Conservation (phyloP, 1,140 invertebrate genomes). For the Ruditapes philippinarum region DNA sequence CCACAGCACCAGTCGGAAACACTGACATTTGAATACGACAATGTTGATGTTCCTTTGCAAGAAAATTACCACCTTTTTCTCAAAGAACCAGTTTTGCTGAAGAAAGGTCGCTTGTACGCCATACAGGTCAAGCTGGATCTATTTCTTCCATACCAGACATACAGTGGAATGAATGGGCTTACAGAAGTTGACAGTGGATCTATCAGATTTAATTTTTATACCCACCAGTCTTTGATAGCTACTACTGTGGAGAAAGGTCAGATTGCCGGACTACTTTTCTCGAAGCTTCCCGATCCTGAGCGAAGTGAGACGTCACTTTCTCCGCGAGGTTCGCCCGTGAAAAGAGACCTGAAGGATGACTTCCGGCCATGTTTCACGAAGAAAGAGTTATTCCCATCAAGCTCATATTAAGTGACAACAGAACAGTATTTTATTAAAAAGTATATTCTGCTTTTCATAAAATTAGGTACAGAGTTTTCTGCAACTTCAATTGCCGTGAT, state of each 20-base stretch:
- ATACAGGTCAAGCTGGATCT: constrained; percentile 63
- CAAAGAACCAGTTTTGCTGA: constrained; percentile 53
- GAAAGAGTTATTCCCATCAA: constrained; percentile 53
- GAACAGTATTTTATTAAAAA: too few species aligned
- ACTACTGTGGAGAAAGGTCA: constrained; percentile 63
- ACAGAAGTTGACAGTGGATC: constrained; percentile 59
- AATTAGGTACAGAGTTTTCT: too few species aligned
- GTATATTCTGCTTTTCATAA: too few species aligned
- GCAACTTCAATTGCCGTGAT: too few species aligned
- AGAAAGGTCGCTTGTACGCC: constrained; percentile 55
- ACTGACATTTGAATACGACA: constrained; percentile 55
- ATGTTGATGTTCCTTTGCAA: constrained; percentile 54
- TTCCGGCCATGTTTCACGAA: constrained; percentile 42
- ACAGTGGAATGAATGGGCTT: constrained; percentile 46
- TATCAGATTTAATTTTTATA: constrained; percentile 48
- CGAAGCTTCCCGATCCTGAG: constrained; percentile 57
- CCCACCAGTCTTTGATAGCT: constrained; percentile 63
- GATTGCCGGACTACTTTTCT: constrained; percentile 60
- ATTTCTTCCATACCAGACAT: constrained; percentile 61
- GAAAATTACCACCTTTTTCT: constrained; percentile 53
- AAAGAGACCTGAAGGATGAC: constrained; percentile 39
- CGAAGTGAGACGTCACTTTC: constrained; percentile 49
- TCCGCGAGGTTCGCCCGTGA: constrained; percentile 58
- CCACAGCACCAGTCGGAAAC: constrained; percentile 49
- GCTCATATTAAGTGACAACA: constrained; percentile 48